phyloP scores from a whole-genome alignment of 2,797 vertebrate species.

The Gouania willdenowi region DNA sequence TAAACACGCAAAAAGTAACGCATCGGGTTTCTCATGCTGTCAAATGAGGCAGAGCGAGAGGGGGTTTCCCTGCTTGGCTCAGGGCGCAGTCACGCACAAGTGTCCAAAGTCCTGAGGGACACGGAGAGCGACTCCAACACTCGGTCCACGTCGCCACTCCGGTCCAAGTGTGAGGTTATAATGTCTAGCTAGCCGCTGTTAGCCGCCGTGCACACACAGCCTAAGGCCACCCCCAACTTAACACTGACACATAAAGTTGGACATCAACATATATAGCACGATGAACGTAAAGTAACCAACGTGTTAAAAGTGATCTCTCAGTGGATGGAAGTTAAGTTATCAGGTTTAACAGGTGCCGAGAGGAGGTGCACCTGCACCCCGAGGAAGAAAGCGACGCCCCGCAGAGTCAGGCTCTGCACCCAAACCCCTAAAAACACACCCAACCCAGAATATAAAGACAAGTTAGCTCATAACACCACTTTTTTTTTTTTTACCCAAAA shows the following conservation, averaged over 20 bases:
- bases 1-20: constrained; percentile 26
- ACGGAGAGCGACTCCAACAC: constrained; percentile 4
- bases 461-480: too few species aligned
- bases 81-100: constrained; percentile 8
- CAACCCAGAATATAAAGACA: too few species aligned
- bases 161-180: constrained; percentile 32
- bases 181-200: constrained; percentile 26
- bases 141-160: constrained; percentile 60
- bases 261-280: not conserved
- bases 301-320: constrained; percentile 32
- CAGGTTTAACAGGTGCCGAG: constrained; percentile 62
- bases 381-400: not conserved
- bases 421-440: not conserved
- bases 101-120: constrained; percentile 64
- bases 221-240: not conserved
- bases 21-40: constrained; percentile 35
- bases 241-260: not conserved
- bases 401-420: not conserved
- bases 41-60: constrained; percentile 20
- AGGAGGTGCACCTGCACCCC: constrained; percentile 68
- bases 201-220: constrained; percentile 4
- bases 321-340: constrained; percentile 28
- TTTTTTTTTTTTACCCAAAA: constrained; percentile 31
- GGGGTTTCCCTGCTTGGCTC: constrained; percentile 8
- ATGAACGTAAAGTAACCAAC: too few species aligned